Base-by-base conservation (phyloP, 1,140 invertebrate genomes). In the Diorhabda carinulata region DNA sequence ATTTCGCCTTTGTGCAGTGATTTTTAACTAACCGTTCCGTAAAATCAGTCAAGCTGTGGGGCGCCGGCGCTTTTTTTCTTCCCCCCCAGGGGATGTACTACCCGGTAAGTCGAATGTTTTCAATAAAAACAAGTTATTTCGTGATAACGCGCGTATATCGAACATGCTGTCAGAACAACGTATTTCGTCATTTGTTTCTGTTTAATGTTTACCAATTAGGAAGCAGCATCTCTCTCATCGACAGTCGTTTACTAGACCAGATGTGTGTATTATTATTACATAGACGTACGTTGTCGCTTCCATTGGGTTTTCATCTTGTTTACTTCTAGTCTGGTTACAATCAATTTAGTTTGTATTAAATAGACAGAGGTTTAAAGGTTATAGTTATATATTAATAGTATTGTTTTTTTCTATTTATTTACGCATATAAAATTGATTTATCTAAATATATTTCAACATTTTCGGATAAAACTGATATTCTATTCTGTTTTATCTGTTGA, bases 41-140 rank as follows among this genome's bases (percentile, higher is more conserved):
- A 87, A 90, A 89, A 90, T 89, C 91, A 88, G 88, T 89, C 92
- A 94, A 93, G 88, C 92, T 94, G 92, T 94, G 92, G 92, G 91
- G 92, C 86, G 91, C 92, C 86, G 92, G 92, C 86, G 91, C 91
- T 84, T 94, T 92, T 87, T 92, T 93, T 85, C 90, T 94, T 89
- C 91, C 92, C 89, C 90, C 91, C 83, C 92, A 93, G 89, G 92
- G 92, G 88, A 92, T 94, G 89, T 94, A 93, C 86, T 94, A 93
- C 87, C 92, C 91, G 88, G 92, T 94, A 87, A 93, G 91, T 91
- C 8, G 6, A 57, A 44, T 57, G 5, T 41, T 57, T 52, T 69
- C 45, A 7, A 40, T 56, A 64, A 63, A 64, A 52, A 52, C n/a
- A 52, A 52, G 47, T 8, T 52, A 4, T n/a, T 52, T 63, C 58